These are phyloP conservation scores for Cochlearius cochlearius DNA, from an alignment of 2,113 vertebrate species.

Conservation along the genomic window DNA sequence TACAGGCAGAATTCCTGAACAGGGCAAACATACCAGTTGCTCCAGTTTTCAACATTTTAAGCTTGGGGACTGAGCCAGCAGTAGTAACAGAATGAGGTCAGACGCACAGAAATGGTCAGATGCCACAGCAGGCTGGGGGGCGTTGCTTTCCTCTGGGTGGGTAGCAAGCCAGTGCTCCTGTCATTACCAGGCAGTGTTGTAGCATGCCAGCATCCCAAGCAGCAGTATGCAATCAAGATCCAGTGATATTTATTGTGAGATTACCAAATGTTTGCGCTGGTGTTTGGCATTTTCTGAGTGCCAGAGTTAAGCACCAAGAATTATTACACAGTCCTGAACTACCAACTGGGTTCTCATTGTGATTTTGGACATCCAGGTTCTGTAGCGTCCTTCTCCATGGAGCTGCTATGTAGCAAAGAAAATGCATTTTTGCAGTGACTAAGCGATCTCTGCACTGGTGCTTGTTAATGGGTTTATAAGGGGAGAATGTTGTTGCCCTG, in stretches of 20 bases:
- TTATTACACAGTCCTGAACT: not conserved
- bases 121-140: not conserved
- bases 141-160: not conserved
- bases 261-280: not conserved
- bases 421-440: not conserved
- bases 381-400: not conserved
- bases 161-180: not conserved
- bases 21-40: not conserved
- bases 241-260: not conserved
- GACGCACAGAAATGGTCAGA: not conserved
- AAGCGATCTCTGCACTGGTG: not conserved
- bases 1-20: not conserved
- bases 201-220: not conserved
- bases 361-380: not conserved
- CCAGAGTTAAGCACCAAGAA: not conserved
- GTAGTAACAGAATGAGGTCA: not conserved
- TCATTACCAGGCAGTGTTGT: accelerated
- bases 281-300: not conserved
- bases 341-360: not conserved
- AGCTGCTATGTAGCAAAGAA: not conserved
- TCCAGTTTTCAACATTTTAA: not conserved
- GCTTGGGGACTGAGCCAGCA: not conserved
- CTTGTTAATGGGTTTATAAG: not conserved
- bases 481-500: not conserved
- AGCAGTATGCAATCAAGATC: accelerated